Evolutionary conservation across 2,797 vertebrate genomes (phyloP).

Genomic region (Halcyon leucocephala): DNA sequence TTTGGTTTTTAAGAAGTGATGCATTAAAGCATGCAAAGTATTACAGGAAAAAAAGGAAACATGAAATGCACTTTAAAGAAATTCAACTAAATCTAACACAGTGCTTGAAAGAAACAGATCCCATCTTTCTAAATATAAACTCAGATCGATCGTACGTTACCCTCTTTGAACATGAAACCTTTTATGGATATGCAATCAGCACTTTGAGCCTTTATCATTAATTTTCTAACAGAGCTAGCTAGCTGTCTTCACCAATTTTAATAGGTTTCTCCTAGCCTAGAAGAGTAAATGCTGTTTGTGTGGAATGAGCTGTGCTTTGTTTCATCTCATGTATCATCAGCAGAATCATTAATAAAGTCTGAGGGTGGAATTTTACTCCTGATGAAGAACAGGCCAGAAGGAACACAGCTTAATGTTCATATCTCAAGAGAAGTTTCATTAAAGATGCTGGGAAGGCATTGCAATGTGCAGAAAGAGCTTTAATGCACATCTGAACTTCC

Average conservation of each 20-base stretch:
- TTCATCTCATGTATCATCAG: slow-evolving; percentile 22
- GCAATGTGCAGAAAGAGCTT: neutral
- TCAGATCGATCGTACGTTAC: slow-evolving; percentile 12
- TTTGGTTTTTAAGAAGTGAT: neutral
- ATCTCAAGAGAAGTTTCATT: slow-evolving; percentile 17
- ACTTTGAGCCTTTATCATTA: slow-evolving; percentile 40
- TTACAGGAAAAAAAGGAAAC: neutral
- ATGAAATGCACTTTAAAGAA: neutral
- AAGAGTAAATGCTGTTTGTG: slow-evolving; percentile 26
- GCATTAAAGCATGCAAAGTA: neutral
- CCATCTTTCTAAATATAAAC: slow-evolving; percentile 26
- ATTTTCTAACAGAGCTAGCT: slow-evolving; percentile 45
- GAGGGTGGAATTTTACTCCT: slow-evolving; percentile 28
- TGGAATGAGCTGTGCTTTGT: slow-evolving; percentile 34
- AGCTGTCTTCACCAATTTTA: neutral
- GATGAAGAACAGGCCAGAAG: slow-evolving; percentile 12
- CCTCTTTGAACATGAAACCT: slow-evolving; percentile 37
- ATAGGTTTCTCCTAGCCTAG: neutral
- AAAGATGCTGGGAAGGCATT: neutral
- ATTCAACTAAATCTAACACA: neutral
- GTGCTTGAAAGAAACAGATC: neutral
- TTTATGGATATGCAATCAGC: slow-evolving; percentile 40
- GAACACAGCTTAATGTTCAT: neutral
- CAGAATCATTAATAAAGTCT: slow-evolving; percentile 20
- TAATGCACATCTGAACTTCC: neutral